Conservation (phyloP, 2,888 invertebrate species). For the Laothoe populi region DNA sequence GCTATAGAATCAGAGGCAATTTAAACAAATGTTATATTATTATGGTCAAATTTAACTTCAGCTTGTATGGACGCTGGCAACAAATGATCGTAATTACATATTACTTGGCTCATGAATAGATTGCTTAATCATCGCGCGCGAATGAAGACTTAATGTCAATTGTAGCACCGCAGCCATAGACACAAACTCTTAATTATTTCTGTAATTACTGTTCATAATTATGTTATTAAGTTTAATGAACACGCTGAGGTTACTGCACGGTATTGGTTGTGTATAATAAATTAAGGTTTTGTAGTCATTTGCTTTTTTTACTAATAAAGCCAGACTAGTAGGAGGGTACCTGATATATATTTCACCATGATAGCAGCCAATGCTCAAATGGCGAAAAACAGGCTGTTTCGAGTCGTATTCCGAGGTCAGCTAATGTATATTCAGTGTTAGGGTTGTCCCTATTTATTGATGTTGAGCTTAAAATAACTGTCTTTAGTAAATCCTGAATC, state of each 20-base stretch:
- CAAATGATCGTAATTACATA: slow-evolving; percentile 40
- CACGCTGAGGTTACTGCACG: slow-evolving; percentile 34
- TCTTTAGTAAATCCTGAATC: no score
- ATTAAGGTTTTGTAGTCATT: not conserved
- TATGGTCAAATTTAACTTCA: slow-evolving; percentile 25
- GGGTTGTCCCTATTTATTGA: no score
- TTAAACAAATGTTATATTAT: slow-evolving; percentile 33
- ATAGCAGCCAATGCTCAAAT: no score
- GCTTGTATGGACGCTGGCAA: slow-evolving; percentile 8
- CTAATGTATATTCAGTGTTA: no score
- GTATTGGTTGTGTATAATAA: not conserved
- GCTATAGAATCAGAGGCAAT: slow-evolving; percentile 21
- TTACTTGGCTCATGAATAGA: slow-evolving; percentile 40
- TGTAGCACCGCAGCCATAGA: slow-evolving; percentile 34
- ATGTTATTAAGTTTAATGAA: slow-evolving; percentile 67
- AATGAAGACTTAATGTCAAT: slow-evolving; percentile 52
- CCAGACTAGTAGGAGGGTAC: no score
- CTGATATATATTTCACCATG: no score
- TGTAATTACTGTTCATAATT: slow-evolving; percentile 69
- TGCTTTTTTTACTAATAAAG: not conserved
- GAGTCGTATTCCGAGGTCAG: no score
- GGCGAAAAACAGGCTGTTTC: no score
- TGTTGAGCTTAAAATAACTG: no score
- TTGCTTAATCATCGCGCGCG: slow-evolving; percentile 49
- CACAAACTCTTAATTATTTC: slow-evolving; percentile 33